A percentile compares a stretch with the other conserved stretches of the same genome.
phyloP scores from a whole-genome alignment of 2,113 vertebrate genomes.

The Herpetotheres cachinnans region DNA sequence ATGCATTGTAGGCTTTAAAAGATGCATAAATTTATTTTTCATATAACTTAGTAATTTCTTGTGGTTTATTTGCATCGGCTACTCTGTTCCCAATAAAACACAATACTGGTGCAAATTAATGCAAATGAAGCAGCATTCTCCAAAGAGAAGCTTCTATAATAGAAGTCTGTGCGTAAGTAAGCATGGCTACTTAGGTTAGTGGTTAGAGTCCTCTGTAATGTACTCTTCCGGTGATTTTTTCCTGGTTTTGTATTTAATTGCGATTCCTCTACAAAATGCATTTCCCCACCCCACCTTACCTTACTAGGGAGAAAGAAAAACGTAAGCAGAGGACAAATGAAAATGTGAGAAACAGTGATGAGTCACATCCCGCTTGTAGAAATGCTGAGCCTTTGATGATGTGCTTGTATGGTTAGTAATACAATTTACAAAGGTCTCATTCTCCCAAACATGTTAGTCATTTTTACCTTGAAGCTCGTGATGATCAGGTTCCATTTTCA shows the following conservation, averaged over 20 bases:
- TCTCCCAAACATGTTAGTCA: neutral
- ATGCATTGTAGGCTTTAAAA: neutral
- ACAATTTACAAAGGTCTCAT: neutral
- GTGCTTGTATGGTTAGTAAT: neutral
- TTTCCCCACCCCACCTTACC: neutral
- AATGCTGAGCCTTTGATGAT: constrained; percentile 1
- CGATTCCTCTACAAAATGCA: neutral
- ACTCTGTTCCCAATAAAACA: neutral
- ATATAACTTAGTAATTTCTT: neutral
- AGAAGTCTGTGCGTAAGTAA: neutral
- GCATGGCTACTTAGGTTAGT: neutral
- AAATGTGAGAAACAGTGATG: neutral
- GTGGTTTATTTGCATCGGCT: neutral
- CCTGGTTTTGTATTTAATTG: neutral
- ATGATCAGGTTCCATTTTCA: neutral
- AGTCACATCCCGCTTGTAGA: neutral
- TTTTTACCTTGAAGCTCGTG: neutral
- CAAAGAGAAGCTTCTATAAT: neutral
- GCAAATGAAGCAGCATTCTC: neutral
- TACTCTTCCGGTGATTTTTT: neutral
- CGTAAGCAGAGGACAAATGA: constrained; percentile 2
- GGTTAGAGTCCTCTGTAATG: neutral
- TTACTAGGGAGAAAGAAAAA: neutral
- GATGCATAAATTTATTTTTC: neutral
- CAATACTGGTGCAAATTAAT: neutral